Percentiles rank a stretch among this genome's conserved stretches.
phyloP scores from a whole-genome alignment of 2,888 invertebrate species.

The Ennomos erosarius region DNA sequence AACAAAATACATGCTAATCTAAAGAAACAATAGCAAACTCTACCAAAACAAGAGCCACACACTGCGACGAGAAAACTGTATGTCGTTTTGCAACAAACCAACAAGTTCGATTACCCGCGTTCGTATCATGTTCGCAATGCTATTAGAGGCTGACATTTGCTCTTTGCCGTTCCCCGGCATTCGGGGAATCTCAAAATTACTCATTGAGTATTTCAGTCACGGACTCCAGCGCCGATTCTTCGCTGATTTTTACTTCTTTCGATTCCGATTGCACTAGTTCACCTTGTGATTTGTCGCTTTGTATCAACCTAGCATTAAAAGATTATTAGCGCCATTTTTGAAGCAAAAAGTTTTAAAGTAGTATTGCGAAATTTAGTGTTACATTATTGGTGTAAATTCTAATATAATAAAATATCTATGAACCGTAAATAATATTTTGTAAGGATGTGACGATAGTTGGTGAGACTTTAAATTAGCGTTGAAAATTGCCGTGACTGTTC shows the following conservation, averaged over 20 bases:
- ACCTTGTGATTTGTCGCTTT: conserved; percentile 74
- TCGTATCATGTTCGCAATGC: conserved; percentile 75
- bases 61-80: conserved; percentile 41
- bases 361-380: background rate
- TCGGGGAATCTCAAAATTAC: conserved; percentile 82
- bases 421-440: background rate
- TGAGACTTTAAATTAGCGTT: conserved; percentile 62
- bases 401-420: too few species aligned
- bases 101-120: conserved; percentile 70
- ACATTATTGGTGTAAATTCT: too few species aligned
- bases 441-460: conserved; percentile 58
- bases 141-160: conserved; percentile 81
- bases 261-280: conserved; percentile 80
- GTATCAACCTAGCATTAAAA: conserved; percentile 26
- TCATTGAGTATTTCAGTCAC: conserved; percentile 82
- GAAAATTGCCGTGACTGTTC: conserved; percentile 68
- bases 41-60: conserved; percentile 31
- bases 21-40: conserved; percentile 14
- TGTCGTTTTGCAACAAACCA: conserved; percentile 55
- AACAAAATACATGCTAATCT: conserved; percentile 10
- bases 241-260: conserved; percentile 84
- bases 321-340: conserved; percentile 42
- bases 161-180: conserved; percentile 67
- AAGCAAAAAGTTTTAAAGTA: background rate
- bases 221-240: conserved; percentile 67